phyloP scores from a whole-genome alignment of 2,113 vertebrate genomes.

The Vanacampus margaritifer region DNA sequence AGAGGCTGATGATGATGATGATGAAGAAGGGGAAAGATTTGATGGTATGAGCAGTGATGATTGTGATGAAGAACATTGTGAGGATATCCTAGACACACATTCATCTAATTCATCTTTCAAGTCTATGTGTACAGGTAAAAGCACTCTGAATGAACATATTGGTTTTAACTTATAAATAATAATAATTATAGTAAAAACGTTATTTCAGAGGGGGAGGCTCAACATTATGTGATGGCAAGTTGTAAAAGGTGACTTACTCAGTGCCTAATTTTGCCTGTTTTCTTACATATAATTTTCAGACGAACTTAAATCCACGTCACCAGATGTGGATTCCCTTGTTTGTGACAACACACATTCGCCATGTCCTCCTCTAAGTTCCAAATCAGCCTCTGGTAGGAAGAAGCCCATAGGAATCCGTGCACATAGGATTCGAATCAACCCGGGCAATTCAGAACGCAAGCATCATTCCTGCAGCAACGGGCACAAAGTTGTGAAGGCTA shows the following conservation, averaged over 20 bases:
- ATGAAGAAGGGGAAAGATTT: slow-evolving; percentile 49
- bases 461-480: slow-evolving; percentile 8
- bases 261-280: not conserved
- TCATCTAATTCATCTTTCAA: slow-evolving; percentile 62
- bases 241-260: not conserved
- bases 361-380: slow-evolving; percentile 54
- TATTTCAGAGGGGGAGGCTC: not conserved
- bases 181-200: not conserved
- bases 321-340: slow-evolving; percentile 26
- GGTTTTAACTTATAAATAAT: not conserved
- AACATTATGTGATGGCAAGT: not conserved
- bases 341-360: slow-evolving; percentile 65
- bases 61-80: slow-evolving; percentile 48
- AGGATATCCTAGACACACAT: slow-evolving; percentile 21
- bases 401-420: slow-evolving; percentile 43
- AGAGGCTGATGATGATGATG: slow-evolving; percentile 23
- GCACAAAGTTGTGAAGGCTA: slow-evolving; percentile 19
- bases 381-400: slow-evolving; percentile 17
- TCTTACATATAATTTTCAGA: slow-evolving; percentile 31
- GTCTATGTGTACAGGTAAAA: slow-evolving; percentile 58
- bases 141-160: not conserved
- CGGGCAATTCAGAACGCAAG: slow-evolving; percentile 27
- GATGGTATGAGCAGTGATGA: slow-evolving; percentile 21
- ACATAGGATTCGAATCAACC: slow-evolving; percentile 61
- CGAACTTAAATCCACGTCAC: slow-evolving; percentile 6